Evolutionary conservation across 2,113 vertebrate genomes (phyloP), one percentile per base, ranked within the genome.

Genomic region (Oncorhynchus gorbuscha): DNA sequence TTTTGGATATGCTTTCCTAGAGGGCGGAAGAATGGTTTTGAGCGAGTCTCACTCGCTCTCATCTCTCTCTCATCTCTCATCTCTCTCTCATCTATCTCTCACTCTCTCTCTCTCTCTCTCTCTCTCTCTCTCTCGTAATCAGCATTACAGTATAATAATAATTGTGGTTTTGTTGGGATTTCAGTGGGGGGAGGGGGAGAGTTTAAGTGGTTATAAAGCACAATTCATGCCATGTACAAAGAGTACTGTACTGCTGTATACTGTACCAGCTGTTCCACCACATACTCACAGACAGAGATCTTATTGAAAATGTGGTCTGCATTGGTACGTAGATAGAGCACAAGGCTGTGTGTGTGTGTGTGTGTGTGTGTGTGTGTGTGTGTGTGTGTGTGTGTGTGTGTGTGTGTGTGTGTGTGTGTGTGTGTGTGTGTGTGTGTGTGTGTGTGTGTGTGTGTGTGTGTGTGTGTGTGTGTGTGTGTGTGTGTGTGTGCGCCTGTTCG

Each of bases 111-210:
- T 39, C 51, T n/a, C n/a, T n/a, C n/a, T n/a, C n/a, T 39, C 6
- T 39, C 7, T 45, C 39, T 3, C 39, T 2, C 39, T 45, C 39
- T 69, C 74, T 75, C 75, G 71, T 91, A 90, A 88, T 91, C 91
- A 89, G 89, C 80, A 76, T 87, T 72, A 68, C 72, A 81, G 85
- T 90, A 86, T 88, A 90, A 92, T 91, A 93, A 93, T 93, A 94
- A 93, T 93, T 91, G 87, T 79, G 77, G 81, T 89, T 94, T 93
- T 92, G 93, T 90, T 93, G 84, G 88, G 89, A 87, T 84, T 84
- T 87, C 84, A 80, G 76, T 24, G 26, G 79, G 48, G 32, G 35
- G 28, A 45, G 39, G 39, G 9, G 39, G 39, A 45, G 39, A 81
- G 78, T 79, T 89, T 89, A 90, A 87, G 85, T 87, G 83, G 85